Conservation (phyloP, 2,888 invertebrate genomes). For the Calephelis perditalis region DNA sequence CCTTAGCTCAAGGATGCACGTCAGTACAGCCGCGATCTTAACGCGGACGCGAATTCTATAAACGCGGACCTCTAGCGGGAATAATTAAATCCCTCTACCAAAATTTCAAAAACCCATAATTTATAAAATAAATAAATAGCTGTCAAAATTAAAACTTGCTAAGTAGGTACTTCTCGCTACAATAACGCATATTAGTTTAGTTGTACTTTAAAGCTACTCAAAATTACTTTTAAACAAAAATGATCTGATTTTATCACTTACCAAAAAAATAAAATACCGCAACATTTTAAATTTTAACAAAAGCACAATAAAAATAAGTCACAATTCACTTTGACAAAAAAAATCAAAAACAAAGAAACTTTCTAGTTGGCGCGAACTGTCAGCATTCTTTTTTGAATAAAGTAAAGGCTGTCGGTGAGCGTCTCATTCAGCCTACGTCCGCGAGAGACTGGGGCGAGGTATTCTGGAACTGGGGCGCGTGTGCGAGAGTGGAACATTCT, state of each 20-base stretch:
- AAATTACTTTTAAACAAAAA: not conserved
- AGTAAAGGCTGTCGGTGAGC: not conserved
- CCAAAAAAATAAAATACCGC: constrained; percentile 30
- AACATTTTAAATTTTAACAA: constrained; percentile 17
- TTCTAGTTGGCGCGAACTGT: constrained; percentile 32
- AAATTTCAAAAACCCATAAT: too few relatives aligned
- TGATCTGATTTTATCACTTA: constrained; percentile 18
- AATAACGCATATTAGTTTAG: too few relatives aligned
- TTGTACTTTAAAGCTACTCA: not conserved
- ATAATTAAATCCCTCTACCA: too few relatives aligned
- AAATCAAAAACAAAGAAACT: constrained; percentile 27
- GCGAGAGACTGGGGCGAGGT: constrained; percentile 10
- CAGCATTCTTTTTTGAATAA: not conserved
- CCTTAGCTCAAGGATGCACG: too few relatives aligned
- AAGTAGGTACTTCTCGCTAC: too few relatives aligned
- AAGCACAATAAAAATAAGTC: constrained; percentile 15
- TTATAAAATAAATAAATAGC: too few relatives aligned
- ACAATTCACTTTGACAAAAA: constrained; percentile 13
- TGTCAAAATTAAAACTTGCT: too few relatives aligned
- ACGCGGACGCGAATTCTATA: too few relatives aligned
- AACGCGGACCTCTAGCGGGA: too few relatives aligned
- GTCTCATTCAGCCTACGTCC: constrained; percentile 3
- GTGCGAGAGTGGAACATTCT: constrained; percentile 19
- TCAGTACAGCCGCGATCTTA: too few relatives aligned
- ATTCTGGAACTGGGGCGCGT: constrained; percentile 15